Percentiles rank a stretch among this genome's conserved stretches.
Conservation (phyloP, 2,888 invertebrate species). For the Leptopterna dolabrata region DNA sequence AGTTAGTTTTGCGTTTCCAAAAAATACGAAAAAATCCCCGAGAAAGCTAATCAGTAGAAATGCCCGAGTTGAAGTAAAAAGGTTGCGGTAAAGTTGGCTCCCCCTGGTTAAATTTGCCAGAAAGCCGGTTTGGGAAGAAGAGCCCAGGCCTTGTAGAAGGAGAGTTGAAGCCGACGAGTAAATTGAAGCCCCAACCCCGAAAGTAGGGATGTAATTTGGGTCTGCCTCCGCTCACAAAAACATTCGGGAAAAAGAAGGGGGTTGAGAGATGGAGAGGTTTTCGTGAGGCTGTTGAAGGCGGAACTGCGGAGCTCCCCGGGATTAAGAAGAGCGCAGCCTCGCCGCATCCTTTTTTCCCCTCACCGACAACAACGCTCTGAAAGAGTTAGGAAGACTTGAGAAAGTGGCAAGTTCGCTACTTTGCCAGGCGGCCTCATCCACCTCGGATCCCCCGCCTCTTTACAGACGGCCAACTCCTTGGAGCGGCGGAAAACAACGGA, state of each 20-base stretch:
- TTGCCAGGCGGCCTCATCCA: conserved; percentile 36
- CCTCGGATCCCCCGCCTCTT: neutral
- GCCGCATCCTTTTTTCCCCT: neutral
- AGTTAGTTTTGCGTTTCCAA: neutral
- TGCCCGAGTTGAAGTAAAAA: conserved; percentile 38
- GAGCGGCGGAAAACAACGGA: conserved; percentile 50
- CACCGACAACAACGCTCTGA: neutral
- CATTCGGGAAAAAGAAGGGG: conserved; percentile 14
- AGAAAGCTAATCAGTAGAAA: conserved; percentile 25
- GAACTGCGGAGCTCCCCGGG: conserved; percentile 28
- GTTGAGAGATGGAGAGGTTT: neutral
- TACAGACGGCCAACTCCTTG: conserved; percentile 32
- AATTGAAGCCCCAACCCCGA: conserved; percentile 29
- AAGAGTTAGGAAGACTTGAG: conserved; percentile 54
- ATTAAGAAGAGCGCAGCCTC: conserved; percentile 39
- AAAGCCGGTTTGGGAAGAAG: conserved; percentile 18
- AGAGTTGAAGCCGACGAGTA: conserved; percentile 33
- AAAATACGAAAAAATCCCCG: neutral
- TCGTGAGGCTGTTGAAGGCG: neutral
- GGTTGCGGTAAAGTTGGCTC: conserved; percentile 38
- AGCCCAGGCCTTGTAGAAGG: conserved; percentile 4
- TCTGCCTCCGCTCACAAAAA: conserved; percentile 40
- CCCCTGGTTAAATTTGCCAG: conserved; percentile 30
- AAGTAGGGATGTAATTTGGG: conserved; percentile 48
- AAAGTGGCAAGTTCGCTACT: conserved; percentile 53